Percentiles rank a stretch among this genome's conserved stretches.
Conservation (phyloP, 2,797 vertebrate species). For the Epinephelus awoara region DNA sequence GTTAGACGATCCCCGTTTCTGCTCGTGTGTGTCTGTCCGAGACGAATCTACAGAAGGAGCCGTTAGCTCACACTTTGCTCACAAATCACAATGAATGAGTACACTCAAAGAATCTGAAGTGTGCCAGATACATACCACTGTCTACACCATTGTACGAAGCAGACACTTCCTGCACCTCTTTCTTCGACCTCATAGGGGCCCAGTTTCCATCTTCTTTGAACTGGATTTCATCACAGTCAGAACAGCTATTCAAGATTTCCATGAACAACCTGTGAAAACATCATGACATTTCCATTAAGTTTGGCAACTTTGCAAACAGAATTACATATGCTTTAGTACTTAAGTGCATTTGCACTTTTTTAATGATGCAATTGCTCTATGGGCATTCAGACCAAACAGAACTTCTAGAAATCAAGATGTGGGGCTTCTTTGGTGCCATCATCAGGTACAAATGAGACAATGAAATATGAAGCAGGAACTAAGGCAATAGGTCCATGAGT, state of each 20-base stretch:
- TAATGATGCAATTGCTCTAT: not conserved
- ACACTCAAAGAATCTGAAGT: not conserved
- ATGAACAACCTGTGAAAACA: constrained; percentile 92
- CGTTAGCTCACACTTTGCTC: constrained; percentile 10
- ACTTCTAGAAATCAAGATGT: not conserved
- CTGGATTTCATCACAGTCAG: constrained; percentile 98
- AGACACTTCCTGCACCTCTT: constrained; percentile 96
- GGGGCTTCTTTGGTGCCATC: not conserved
- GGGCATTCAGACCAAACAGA: not conserved
- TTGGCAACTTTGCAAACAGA: constrained; percentile 2
- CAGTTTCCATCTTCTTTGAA: constrained; percentile 98
- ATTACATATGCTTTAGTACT: not conserved
- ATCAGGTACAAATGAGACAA: not conserved
- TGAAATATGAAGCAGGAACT: not conserved
- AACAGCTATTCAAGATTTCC: constrained; percentile 97
- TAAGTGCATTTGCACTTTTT: not conserved
- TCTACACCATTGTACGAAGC: constrained; percentile 93
- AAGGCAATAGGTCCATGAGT: not conserved
- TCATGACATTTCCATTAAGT: not conserved
- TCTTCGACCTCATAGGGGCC: constrained; percentile 97
- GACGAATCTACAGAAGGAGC: constrained; percentile 83
- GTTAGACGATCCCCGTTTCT: constrained; percentile 87
- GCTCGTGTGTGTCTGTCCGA: constrained; percentile 89
- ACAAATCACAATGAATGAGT: not conserved
- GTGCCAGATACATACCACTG: constrained; percentile 82